These are phyloP conservation scores for Hyles euphorbiae DNA, from an alignment of 1,140 invertebrate species.

Conservation along the genomic window DNA sequence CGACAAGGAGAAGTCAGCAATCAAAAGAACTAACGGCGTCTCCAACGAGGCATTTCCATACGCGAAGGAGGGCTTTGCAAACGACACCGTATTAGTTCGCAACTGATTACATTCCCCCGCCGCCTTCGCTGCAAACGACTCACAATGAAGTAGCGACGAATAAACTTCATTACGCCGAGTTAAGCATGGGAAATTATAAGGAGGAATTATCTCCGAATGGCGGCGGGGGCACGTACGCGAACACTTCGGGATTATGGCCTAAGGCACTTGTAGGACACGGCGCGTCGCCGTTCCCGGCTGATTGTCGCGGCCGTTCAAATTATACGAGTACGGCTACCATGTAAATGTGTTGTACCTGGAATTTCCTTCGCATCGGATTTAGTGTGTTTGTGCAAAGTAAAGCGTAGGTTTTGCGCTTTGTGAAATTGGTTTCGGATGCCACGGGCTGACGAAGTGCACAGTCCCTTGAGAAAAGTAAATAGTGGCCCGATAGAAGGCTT, in stretches of 20 bases:
- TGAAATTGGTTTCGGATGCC: slow-evolving; percentile 46
- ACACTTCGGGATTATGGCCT: slow-evolving; percentile 44
- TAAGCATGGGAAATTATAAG: slow-evolving; percentile 72
- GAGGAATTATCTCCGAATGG: slow-evolving; percentile 64
- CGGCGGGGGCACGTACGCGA: slow-evolving; percentile 45
- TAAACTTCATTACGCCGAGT: slow-evolving; percentile 72
- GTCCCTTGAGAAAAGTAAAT: slow-evolving; percentile 63
- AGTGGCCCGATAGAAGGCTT: slow-evolving; percentile 56
- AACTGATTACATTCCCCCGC: slow-evolving; percentile 68
- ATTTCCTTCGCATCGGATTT: slow-evolving; percentile 22
- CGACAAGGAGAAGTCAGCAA: slow-evolving; percentile 58
- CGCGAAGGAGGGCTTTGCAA: slow-evolving; percentile 58
- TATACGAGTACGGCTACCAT: slow-evolving; percentile 13
- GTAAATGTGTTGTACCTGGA: slow-evolving; percentile 27
- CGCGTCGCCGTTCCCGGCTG: slow-evolving; percentile 18
- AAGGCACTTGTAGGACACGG: slow-evolving; percentile 39
- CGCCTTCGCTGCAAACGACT: slow-evolving; percentile 51
- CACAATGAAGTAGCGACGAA: slow-evolving; percentile 65
- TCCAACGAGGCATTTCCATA: slow-evolving; percentile 68
- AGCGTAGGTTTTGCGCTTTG: slow-evolving; percentile 40
- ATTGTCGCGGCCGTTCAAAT: slow-evolving; percentile 24
- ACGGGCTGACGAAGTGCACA: slow-evolving; percentile 36
- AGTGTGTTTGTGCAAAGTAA: slow-evolving; percentile 9
- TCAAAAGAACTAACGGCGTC: slow-evolving; percentile 69
- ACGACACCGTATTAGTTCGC: slow-evolving; percentile 66